Percentiles rank a stretch among this genome's conserved stretches.
Conservation (phyloP, 2,113 vertebrate species). For the Raja brachyura region DNA sequence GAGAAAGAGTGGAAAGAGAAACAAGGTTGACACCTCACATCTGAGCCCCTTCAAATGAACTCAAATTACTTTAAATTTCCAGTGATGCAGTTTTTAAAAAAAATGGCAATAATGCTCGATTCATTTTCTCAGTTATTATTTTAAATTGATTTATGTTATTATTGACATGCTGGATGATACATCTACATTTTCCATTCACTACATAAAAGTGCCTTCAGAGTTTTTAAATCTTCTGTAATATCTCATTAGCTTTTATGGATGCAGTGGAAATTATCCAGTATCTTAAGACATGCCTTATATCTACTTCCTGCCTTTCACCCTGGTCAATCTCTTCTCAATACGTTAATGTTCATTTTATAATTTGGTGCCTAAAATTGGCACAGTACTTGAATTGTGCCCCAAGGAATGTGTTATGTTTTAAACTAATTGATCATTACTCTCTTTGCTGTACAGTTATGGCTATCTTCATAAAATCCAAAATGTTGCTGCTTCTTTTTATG, state of each 20-base stretch:
- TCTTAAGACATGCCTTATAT: background rate
- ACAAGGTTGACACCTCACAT: no score
- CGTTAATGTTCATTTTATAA: background rate
- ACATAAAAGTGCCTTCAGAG: background rate
- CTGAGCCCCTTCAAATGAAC: no score
- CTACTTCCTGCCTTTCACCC: background rate
- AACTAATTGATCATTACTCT: background rate
- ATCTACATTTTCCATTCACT: no score
- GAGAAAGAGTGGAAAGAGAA: no score
- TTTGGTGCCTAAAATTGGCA: background rate
- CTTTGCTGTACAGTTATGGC: background rate
- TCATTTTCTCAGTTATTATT: background rate
- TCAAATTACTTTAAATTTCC: no score
- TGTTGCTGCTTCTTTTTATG: background rate
- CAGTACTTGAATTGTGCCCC: background rate
- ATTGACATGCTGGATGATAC: background rate
- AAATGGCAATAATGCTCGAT: no score
- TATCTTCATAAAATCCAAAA: background rate
- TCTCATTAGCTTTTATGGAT: no score
- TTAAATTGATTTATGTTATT: background rate
- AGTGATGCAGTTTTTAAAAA: no score
- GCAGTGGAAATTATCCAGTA: background rate
- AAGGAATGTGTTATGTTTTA: background rate
- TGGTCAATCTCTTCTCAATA: background rate
- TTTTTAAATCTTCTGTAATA: background rate